Percentiles rank a stretch among this genome's conserved stretches.
These are phyloP conservation scores for Lepidotrigona ventralis DNA, from an alignment of 1,140 invertebrate species.

Conservation along the genomic window DNA sequence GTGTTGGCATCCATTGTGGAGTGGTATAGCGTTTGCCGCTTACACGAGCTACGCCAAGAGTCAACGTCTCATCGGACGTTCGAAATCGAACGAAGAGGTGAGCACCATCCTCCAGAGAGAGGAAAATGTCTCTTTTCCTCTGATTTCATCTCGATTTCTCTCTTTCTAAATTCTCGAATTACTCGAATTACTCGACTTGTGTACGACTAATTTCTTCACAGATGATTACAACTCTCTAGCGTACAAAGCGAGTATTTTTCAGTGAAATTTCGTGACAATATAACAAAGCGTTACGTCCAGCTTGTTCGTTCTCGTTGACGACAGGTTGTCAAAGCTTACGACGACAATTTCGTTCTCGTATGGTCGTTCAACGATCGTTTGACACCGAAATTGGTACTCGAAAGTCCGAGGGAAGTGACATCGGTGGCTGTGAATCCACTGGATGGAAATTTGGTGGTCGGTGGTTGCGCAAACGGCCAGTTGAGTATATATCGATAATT, in stretches of 20 bases:
- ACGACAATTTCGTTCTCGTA: constrained; percentile 84
- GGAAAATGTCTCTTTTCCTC: neutral
- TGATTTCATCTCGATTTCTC: too few relatives aligned
- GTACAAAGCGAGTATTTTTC: too few relatives aligned
- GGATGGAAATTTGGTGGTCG: constrained; percentile 85
- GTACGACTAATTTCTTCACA: too few relatives aligned
- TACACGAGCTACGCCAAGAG: constrained; percentile 81
- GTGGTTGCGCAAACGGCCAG: constrained; percentile 86
- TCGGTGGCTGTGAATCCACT: constrained; percentile 84
- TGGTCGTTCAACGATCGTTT: constrained; percentile 88
- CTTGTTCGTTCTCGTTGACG: too few relatives aligned
- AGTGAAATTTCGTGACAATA: too few relatives aligned
- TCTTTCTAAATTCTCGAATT: too few relatives aligned
- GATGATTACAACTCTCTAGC: too few relatives aligned
- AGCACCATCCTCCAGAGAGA: neutral
- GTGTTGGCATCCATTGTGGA: constrained; percentile 85
- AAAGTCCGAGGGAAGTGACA: constrained; percentile 84
- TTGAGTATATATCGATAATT: constrained; percentile 57
- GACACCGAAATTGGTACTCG: constrained; percentile 85
- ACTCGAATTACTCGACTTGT: too few relatives aligned
- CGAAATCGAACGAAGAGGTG: constrained; percentile 54
- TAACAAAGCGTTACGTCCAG: too few relatives aligned
- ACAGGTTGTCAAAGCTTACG: constrained; percentile 79
- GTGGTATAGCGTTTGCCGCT: constrained; percentile 83
- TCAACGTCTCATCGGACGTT: constrained; percentile 64